Base-by-base conservation (phyloP, 2,113 vertebrate genomes). In the Seriola quinqueradiata region DNA sequence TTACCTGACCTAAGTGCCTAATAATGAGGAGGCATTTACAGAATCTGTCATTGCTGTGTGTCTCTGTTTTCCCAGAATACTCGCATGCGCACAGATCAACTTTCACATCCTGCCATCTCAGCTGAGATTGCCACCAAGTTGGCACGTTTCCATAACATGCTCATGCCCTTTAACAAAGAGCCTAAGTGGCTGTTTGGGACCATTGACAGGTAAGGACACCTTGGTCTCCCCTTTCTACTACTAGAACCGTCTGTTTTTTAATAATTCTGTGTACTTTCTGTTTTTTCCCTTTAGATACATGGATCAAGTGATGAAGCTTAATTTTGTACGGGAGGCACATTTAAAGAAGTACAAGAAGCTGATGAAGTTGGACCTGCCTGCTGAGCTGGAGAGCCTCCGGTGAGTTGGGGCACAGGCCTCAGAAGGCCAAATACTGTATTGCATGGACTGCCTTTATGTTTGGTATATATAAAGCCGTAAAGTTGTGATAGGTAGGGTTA, bases 101-200 rank as follows among this genome's bases (percentile, higher is more conserved):
- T 99, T 44, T 90, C 87, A 28, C 89, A 96, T 14, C 95, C 97
- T 0, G 34, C 77, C 52, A 88, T 97, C 54, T 99, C 98, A 0
- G 89, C 90, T 23, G 96, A 97, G 93, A 97, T 99, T 0, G 97
- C 97, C 0, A 81, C 59, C 3, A 99, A 97, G 89, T 70, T 99
- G 96, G 96, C 97, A 1, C 94, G 75, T 13, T 99, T 99, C 92
- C 98, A 99, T 1, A 87, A 92, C n/a, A 99, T 99, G 97, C 89
- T 90, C 50, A 99, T 99, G 98, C 97, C 98, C 38, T 99, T 99
- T 90, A 98, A 97, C 90, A 99, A 99, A 89, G 96, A 98, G 88
- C 97, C 98, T 9, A 97, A 94, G 72, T 99, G 98, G 98, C 93
- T 99, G 0, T 98, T 99, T 36, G 95, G 92, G 87, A 98, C 96